A percentile compares a stretch with the other conserved stretches of the same genome.
Conservation (phyloP, 2,888 invertebrate genomes). For the Cosmopolites sordidus region DNA sequence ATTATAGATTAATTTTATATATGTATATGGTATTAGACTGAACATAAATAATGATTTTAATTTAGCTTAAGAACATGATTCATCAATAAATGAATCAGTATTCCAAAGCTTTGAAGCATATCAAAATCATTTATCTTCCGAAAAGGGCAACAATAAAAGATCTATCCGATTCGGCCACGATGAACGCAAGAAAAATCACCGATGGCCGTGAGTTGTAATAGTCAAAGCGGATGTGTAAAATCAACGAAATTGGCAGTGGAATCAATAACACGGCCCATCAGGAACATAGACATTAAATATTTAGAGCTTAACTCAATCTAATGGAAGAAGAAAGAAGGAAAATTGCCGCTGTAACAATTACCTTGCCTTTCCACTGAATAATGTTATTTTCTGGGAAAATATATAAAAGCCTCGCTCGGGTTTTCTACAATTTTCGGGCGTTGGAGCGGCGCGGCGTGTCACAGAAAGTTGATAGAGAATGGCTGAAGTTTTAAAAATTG, state of each 20-base stretch:
- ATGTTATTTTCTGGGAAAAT: constrained; percentile 11
- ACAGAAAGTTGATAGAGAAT: no score
- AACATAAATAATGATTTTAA: no score
- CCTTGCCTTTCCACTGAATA: constrained; percentile 2
- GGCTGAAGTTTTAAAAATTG: no score
- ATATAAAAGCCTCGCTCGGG: neutral
- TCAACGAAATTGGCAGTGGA: constrained; percentile 11
- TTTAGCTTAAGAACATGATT: no score
- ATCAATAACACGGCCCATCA: constrained; percentile 5
- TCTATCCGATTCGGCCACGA: neutral
- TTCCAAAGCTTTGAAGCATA: neutral
- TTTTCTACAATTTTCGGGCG: no score
- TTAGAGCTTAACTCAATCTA: constrained; percentile 7
- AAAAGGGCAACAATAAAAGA: no score
- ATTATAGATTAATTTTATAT: no score
- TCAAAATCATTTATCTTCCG: neutral
- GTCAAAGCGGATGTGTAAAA: constrained; percentile 10
- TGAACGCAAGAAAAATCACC: neutral
- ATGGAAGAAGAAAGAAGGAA: constrained; percentile 10
- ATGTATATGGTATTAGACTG: no score
- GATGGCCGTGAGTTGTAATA: neutral
- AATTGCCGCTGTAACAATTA: constrained; percentile 9
- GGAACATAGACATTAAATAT: constrained; percentile 14
- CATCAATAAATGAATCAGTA: no score
- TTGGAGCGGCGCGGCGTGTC: no score